Evolutionary conservation across 2,113 vertebrate genomes (phyloP), one percentile per base, ranked within the genome.

Genomic region (Cephalopholis sonnerati): DNA sequence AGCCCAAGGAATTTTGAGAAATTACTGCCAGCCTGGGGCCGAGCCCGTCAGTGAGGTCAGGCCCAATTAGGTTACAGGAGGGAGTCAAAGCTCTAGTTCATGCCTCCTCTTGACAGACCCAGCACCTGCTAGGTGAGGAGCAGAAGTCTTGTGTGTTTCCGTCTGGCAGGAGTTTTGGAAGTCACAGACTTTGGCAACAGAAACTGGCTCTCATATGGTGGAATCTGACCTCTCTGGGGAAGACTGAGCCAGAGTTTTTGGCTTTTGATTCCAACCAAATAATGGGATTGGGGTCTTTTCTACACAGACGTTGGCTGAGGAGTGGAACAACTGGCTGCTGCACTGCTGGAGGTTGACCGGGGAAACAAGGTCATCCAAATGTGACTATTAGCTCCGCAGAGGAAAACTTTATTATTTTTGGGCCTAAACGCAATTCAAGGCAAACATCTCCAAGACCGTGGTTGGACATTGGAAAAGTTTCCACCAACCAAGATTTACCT

Each of bases 211-310:
- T 58, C 20, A 17, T 17, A 61, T 69, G 66, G 55, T 62, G 66
- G 82, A 82, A 81, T 55, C 41, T 54, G 44, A 82, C 46, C 36
- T 66, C 51, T 58, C 18, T 10, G 16, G 29, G 41, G 66, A 69
- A 51, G 17, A 72, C 54, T 6, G 29, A 79, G 74, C 73, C 66
- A 53, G 20, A 83, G 71, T 63, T 59, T 44, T 58, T 59, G 67
- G 74, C 71, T 61, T 69, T 64, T 0, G 10, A 62, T 25, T 86
- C 36, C 58, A 85, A 39, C 64, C 54, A 66, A 68, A 29, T 65
- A 62, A 81, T 29, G 57, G 24, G 65, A 77, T 65, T 25, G 65
- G 73, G 67, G 63, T 70, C 32, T 81, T 81, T 65, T 68, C 50
- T 46, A 57, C 24, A 29, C 22, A 83, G 75, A 74, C 17, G 2